Conservation (phyloP, 1,140 invertebrate genomes). For the Drosophila teissieri region DNA sequence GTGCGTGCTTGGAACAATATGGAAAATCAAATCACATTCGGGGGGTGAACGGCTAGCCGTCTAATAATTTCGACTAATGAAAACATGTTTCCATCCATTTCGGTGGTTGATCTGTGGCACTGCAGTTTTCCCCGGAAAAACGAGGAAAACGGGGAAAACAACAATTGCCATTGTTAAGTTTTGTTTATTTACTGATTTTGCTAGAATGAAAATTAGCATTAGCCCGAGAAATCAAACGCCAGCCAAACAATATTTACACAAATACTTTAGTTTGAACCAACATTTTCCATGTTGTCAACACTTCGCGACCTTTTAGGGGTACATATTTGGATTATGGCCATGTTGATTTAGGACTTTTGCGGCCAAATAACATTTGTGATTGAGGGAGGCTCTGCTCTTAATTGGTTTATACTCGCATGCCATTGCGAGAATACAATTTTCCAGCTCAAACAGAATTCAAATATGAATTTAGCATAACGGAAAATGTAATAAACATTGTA, state of each 20-base stretch:
- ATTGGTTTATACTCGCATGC: slow-evolving; percentile 26
- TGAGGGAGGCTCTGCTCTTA: slow-evolving; percentile 31
- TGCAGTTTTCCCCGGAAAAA: slow-evolving; percentile 20
- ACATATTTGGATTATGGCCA: slow-evolving; percentile 38
- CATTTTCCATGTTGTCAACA: slow-evolving; percentile 65
- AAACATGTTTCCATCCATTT: slow-evolving; percentile 46
- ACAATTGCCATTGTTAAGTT: slow-evolving; percentile 62
- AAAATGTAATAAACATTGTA: slow-evolving; percentile 4
- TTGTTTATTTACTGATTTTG: slow-evolving; percentile 70
- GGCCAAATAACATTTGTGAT: slow-evolving; percentile 41
- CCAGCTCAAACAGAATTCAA: slow-evolving; percentile 13
- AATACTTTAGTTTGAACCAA: slow-evolving; percentile 65
- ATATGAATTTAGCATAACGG: slow-evolving; percentile 4
- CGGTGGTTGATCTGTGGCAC: slow-evolving; percentile 45
- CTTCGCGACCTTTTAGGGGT: slow-evolving; percentile 21
- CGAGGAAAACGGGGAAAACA: slow-evolving; percentile 15
- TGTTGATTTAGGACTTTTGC: slow-evolving; percentile 67
- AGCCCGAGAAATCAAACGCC: slow-evolving; percentile 67
- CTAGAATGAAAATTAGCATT: slow-evolving; percentile 74
- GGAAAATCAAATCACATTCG: slow-evolving; percentile 45
- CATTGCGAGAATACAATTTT: slow-evolving; percentile 1
- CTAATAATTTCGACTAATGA: slow-evolving; percentile 59
- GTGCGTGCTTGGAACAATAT: slow-evolving; percentile 28
- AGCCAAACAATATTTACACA: slow-evolving; percentile 73
- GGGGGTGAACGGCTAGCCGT: background rate